Conservation (phyloP, 1,140 invertebrate genomes). For the Drosophila serrata region DNA sequence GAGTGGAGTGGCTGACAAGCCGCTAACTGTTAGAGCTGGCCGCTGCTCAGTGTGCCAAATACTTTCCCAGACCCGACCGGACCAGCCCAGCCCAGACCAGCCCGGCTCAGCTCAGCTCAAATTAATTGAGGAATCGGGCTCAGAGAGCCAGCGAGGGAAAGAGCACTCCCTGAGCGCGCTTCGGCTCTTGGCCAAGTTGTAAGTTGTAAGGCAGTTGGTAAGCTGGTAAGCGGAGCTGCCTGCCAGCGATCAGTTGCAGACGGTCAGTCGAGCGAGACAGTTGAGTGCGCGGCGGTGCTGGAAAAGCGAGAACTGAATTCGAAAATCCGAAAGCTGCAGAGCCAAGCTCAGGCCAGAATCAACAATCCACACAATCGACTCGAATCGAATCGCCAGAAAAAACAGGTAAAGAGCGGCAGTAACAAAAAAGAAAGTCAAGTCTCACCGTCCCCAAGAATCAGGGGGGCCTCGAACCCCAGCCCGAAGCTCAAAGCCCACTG, state of each 20-base stretch:
- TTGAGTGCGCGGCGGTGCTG: slow-evolving; percentile 82
- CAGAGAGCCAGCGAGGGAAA: slow-evolving; percentile 7
- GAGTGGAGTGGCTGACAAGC: slow-evolving; percentile 23
- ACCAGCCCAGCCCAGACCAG: slow-evolving; percentile 50
- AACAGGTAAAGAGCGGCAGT: slow-evolving; percentile 58
- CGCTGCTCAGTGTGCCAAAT: slow-evolving; percentile 80
- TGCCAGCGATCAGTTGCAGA: slow-evolving; percentile 83
- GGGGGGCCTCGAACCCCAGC: slow-evolving; percentile 33
- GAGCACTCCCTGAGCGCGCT: slow-evolving; percentile 34
- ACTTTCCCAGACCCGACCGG: slow-evolving; percentile 71
- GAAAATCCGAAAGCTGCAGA: slow-evolving; percentile 34
- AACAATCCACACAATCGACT: slow-evolving; percentile 35
- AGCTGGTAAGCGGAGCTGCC: slow-evolving; percentile 79
- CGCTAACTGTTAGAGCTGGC: slow-evolving; percentile 74
- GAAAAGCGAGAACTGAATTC: slow-evolving; percentile 61
- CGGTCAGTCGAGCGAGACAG: slow-evolving; percentile 84
- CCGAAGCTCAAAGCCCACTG: slow-evolving; percentile 13
- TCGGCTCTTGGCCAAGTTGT: slow-evolving; percentile 23
- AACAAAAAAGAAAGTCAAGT: slow-evolving; percentile 54
- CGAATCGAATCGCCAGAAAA: slow-evolving; percentile 38
- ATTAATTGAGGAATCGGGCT: slow-evolving; percentile 74
- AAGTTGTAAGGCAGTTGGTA: slow-evolving; percentile 46
- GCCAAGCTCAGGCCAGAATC: slow-evolving; percentile 47
- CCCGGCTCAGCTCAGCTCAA: slow-evolving; percentile 54
- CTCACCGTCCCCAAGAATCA: slow-evolving; percentile 63